A percentile compares a stretch with the other conserved stretches of the same genome.
phyloP scores from a whole-genome alignment of 2,888 invertebrate genomes.

The Galeopsomyia nigrocyanea region DNA sequence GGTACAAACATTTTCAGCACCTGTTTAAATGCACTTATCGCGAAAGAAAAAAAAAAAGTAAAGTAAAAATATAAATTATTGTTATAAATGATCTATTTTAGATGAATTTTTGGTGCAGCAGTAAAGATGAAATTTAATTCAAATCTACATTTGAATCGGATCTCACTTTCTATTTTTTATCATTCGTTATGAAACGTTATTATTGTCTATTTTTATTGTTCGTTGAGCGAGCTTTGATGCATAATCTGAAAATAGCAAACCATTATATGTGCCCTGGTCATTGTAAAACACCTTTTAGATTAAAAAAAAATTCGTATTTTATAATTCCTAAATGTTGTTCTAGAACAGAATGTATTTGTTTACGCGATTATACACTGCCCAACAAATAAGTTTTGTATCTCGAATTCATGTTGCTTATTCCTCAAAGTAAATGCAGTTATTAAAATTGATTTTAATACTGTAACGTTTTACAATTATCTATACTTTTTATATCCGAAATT shows the following conservation, averaged over 20 bases:
- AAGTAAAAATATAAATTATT: slow-evolving; percentile 13
- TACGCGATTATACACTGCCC: slow-evolving; percentile 43
- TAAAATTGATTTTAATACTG: slow-evolving; percentile 36
- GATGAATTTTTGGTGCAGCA: slow-evolving; percentile 10
- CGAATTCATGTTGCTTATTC: slow-evolving; percentile 34
- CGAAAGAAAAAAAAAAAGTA: neutral
- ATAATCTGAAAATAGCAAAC: slow-evolving; percentile 1
- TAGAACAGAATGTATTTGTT: slow-evolving; percentile 25
- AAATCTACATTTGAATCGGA: slow-evolving; percentile 29
- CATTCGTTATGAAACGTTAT: slow-evolving; percentile 28
- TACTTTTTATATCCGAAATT: slow-evolving; percentile 41
- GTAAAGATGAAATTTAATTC: slow-evolving; percentile 7
- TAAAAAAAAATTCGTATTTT: slow-evolving; percentile 28
- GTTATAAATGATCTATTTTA: slow-evolving; percentile 25
- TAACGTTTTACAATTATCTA: slow-evolving; percentile 33
- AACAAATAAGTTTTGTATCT: slow-evolving; percentile 38
- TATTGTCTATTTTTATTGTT: slow-evolving; percentile 38
- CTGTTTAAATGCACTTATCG: slow-evolving; percentile 30
- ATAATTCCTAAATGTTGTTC: slow-evolving; percentile 11
- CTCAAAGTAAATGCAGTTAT: slow-evolving; percentile 31
- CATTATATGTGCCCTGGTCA: slow-evolving; percentile 12
- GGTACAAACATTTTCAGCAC: slow-evolving; percentile 37
- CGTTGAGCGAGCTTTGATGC: slow-evolving; percentile 33
- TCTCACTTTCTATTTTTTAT: slow-evolving; percentile 38
- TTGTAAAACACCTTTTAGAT: slow-evolving; percentile 25